Base-by-base conservation (phyloP, 2,113 vertebrate species). In the Gambusia holbrooki region DNA sequence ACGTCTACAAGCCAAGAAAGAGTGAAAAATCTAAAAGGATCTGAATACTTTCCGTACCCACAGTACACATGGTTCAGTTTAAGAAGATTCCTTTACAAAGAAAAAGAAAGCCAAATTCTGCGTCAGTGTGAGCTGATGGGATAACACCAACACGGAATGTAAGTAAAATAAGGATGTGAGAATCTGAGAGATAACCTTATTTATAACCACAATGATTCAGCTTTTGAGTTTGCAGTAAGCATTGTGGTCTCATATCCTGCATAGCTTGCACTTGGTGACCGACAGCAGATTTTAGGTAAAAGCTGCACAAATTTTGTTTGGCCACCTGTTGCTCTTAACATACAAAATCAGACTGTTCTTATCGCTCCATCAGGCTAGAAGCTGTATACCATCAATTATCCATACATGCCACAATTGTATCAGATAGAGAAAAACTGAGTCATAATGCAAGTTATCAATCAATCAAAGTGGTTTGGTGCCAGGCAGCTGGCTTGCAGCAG, bases 121-220 rank as follows among this genome's bases (percentile, higher is more conserved):
- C 17, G 4, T 33, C 62, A 64, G 14, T 33, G 30, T 4, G 48
- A 54, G 19, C 15, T 54, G 10, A n/a, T 25, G 25, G 9, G 25
- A 9, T 58, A 25, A 19, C 10, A n/a, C 51, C 51, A n/a, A 25
- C 51, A 58, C 8, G 1, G 51, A 64, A 5, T 32, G 17, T 13
- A 10, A 22, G 0, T 15, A 27, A 0, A 67, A 1, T 61, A 60
- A 58, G 11, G 2, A 65, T 63, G 22, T 17, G 1, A 54, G 22
- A 65, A 0, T 25, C 0, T 19, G 25, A 68, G 15, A 58, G 19
- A 64, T 66, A 54, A 76, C 45, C 32, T 61, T 40, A 69, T 66
- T 87, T 71, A 48, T 77, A 62, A 76, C 68, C 74, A 76, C 69
- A 74, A 66, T 51, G 33, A 74, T 19, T 13, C 1, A 42, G 22